phyloP scores from a whole-genome alignment of 2,888 invertebrate genomes.

The Agrotis segetum region DNA sequence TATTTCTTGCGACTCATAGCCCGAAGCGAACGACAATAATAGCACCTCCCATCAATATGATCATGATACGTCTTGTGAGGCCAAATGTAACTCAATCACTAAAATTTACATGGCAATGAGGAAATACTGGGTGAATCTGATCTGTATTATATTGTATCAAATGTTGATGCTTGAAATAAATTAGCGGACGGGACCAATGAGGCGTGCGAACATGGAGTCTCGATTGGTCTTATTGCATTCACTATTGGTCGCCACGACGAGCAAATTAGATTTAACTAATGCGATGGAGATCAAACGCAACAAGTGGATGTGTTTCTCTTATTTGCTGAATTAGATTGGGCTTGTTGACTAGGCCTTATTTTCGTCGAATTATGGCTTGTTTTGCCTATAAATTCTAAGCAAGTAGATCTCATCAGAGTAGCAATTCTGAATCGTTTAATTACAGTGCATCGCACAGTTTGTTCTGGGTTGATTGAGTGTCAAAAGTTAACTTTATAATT shows the following conservation, averaged over 20 bases:
- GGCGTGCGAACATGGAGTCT: slow-evolving; percentile 75
- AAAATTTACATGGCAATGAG: slow-evolving; percentile 75
- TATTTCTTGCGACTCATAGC: slow-evolving; percentile 1
- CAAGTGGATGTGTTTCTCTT: slow-evolving; percentile 20
- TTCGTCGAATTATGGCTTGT: slow-evolving; percentile 13
- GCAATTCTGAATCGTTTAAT: background rate
- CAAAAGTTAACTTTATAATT: background rate
- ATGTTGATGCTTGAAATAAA: slow-evolving; percentile 68
- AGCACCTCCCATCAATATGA: slow-evolving; percentile 35
- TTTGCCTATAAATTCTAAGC: background rate
- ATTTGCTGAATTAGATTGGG: slow-evolving; percentile 26
- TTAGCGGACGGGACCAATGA: slow-evolving; percentile 66
- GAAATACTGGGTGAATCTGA: slow-evolving; percentile 70
- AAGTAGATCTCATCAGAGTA: background rate
- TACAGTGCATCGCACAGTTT: background rate
- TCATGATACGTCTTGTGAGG: slow-evolving; percentile 53
- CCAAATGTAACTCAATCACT: slow-evolving; percentile 64
- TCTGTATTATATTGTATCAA: slow-evolving; percentile 69
- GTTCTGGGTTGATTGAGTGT: no score
- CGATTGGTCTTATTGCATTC: slow-evolving; percentile 70
- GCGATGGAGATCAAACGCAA: slow-evolving; percentile 53
- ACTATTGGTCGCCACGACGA: slow-evolving; percentile 36
- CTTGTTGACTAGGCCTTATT: slow-evolving; percentile 38
- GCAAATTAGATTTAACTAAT: slow-evolving; percentile 58
- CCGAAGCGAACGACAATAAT: slow-evolving; percentile 11